phyloP scores from a whole-genome alignment of 2,888 invertebrate genomes.

The Drosophila bunnanda region DNA sequence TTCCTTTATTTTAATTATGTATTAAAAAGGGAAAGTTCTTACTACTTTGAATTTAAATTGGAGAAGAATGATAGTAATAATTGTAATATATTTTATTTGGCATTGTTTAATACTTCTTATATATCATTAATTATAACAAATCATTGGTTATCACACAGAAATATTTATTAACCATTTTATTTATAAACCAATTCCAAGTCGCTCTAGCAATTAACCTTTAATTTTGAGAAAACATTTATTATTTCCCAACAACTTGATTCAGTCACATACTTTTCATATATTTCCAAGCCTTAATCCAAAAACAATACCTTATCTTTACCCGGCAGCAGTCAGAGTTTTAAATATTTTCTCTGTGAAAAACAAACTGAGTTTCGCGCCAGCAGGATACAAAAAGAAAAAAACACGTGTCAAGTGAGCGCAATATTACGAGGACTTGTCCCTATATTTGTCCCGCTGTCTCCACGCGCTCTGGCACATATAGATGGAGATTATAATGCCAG shows the following conservation, averaged over 20 bases:
- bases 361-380: constrained; percentile 11
- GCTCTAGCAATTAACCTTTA: background rate
- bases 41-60: background rate
- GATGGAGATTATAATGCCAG: constrained; percentile 60
- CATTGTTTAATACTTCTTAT: background rate
- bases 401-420: constrained; percentile 51
- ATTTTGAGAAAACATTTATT: background rate
- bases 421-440: constrained; percentile 31
- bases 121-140: no score
- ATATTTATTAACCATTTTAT: background rate
- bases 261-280: background rate
- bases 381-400: constrained; percentile 8
- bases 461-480: constrained; percentile 36
- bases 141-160: background rate
- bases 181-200: background rate
- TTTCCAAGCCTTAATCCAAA: background rate
- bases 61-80: background rate
- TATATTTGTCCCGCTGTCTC: constrained; percentile 33
- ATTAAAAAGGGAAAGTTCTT: background rate
- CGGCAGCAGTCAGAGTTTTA: constrained; percentile 3
- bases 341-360: constrained; percentile 10
- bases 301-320: constrained; percentile 2
- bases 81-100: background rate
- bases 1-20: background rate
- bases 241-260: background rate